phyloP scores from a whole-genome alignment of 2,888 invertebrate species.

The Eustalomyia histrio region DNA sequence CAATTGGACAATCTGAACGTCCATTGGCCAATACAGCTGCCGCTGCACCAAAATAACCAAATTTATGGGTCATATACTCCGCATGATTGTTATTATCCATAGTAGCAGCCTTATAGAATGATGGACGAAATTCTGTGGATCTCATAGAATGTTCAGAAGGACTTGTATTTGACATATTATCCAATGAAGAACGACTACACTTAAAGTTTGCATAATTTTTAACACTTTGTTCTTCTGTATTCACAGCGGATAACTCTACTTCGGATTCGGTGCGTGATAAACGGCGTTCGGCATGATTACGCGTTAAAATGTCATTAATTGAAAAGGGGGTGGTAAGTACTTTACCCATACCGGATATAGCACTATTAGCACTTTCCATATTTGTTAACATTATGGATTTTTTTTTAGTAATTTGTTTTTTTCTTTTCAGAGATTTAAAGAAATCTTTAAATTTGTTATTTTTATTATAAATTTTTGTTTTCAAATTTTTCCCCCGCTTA shows the following conservation, averaged over 20 bases:
- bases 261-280: constrained; percentile 70
- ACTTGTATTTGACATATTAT: constrained; percentile 67
- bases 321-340: constrained; percentile 84
- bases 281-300: constrained; percentile 67
- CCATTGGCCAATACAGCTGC: constrained; percentile 64
- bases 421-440: background rate
- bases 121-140: constrained; percentile 34
- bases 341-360: constrained; percentile 74
- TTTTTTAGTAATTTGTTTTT: too few species aligned
- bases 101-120: constrained; percentile 64
- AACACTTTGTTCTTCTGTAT: constrained; percentile 63
- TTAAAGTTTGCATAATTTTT: constrained; percentile 71
- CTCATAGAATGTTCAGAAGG: constrained; percentile 54
- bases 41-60: constrained; percentile 73
- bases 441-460: constrained; percentile 6
- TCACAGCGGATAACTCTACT: constrained; percentile 67
- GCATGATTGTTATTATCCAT: constrained; percentile 72
- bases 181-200: constrained; percentile 65
- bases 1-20: constrained; percentile 72
- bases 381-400: constrained; percentile 71
- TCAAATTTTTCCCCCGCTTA: constrained; percentile 9
- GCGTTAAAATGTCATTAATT: constrained; percentile 86
- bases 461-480: background rate
- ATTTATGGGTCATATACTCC: constrained; percentile 74
- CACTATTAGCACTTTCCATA: constrained; percentile 73